Conservation (phyloP, 2,113 vertebrate genomes). For the Craseonycteris thonglongyai region DNA sequence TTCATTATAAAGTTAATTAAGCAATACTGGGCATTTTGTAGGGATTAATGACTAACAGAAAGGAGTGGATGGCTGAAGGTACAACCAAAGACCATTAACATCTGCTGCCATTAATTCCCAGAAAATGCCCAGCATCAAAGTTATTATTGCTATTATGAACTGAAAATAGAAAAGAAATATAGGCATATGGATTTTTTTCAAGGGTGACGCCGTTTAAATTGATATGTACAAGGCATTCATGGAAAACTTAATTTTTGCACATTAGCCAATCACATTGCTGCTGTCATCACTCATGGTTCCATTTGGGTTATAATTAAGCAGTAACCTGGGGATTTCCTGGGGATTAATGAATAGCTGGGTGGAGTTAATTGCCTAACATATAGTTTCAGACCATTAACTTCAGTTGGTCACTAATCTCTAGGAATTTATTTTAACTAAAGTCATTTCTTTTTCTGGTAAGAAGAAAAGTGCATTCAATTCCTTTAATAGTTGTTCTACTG, state of each 20-base stretch:
- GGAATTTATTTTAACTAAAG: constrained; percentile 68
- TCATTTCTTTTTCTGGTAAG: constrained; percentile 43
- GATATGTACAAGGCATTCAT: constrained; percentile 50
- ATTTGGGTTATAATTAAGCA: constrained; percentile 64
- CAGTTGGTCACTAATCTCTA: constrained; percentile 74
- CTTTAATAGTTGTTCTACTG: constrained; percentile 17
- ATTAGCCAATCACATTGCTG: constrained; percentile 41
- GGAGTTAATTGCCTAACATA: constrained; percentile 78
- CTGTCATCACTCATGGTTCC: constrained; percentile 52
- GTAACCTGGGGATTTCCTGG: constrained; percentile 71
- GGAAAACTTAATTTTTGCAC: constrained; percentile 51
- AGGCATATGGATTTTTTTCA: constrained; percentile 51
- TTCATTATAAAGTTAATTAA: constrained; percentile 68
- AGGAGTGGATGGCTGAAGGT: constrained; percentile 62
- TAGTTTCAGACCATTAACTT: constrained; percentile 77
- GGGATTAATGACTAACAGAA: constrained; percentile 62
- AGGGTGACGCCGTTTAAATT: constrained; percentile 39
- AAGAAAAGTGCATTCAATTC: constrained; percentile 58
- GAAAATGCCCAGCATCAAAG: constrained; percentile 65
- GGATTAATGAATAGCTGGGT: constrained; percentile 80
- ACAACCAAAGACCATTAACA: constrained; percentile 67
- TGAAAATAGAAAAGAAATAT: constrained; percentile 63
- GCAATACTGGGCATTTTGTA: constrained; percentile 56
- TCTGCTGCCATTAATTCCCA: constrained; percentile 68
- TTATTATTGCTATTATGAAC: constrained; percentile 70